Evolutionary conservation across 2,797 vertebrate species (phyloP).

Genomic region (Amblyraja radiata): DNA sequence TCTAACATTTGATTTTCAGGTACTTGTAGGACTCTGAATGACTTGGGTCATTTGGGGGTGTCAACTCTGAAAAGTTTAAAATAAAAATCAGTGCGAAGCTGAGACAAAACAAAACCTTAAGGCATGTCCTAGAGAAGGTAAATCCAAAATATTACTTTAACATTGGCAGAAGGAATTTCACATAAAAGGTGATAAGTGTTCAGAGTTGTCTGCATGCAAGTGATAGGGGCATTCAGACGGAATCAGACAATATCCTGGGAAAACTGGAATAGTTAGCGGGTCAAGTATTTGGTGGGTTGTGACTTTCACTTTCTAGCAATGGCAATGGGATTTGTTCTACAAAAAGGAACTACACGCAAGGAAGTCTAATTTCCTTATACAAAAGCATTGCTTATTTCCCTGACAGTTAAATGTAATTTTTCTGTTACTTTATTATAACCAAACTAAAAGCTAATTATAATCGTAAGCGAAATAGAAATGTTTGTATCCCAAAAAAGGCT

Average conservation of each 20-base stretch:
- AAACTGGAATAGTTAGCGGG: background rate
- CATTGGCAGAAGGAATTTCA: background rate
- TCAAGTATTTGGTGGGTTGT: background rate
- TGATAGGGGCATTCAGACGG: background rate
- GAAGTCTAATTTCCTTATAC: background rate
- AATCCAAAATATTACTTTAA: background rate
- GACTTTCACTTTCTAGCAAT: background rate
- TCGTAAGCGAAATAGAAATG: background rate
- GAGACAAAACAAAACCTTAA: background rate
- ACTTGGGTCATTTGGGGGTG: background rate
- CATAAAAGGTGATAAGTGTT: background rate
- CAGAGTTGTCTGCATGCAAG: background rate
- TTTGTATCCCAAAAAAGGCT: background rate
- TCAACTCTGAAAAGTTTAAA: background rate
- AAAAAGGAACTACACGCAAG: constrained; percentile 3
- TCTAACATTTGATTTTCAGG: background rate
- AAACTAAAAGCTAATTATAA: background rate
- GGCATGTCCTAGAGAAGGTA: background rate
- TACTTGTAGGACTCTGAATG: background rate
- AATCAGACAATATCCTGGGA: background rate
- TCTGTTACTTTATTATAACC: background rate
- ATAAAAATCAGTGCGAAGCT: background rate
- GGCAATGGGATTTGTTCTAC: background rate
- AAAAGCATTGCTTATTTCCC: background rate
- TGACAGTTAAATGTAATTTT: background rate